These are phyloP conservation scores for Gymnoscelis rufifasciata DNA, from an alignment of 2,888 invertebrate species.

Conservation along the genomic window DNA sequence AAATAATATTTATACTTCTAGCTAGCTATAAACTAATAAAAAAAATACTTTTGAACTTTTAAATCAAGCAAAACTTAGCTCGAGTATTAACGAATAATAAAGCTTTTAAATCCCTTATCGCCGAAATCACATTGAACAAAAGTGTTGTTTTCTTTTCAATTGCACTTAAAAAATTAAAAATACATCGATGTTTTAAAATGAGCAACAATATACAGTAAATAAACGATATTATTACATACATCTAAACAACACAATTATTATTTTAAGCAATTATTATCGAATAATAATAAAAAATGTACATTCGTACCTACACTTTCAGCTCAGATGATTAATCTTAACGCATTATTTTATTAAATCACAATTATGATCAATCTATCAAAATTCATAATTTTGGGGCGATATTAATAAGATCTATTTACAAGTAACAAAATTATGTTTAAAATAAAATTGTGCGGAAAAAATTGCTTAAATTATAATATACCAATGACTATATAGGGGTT, in stretches of 20 bases:
- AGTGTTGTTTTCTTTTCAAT: conserved; percentile 36
- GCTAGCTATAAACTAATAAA: conserved; percentile 7
- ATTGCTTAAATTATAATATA: no score
- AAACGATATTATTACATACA: conserved; percentile 20
- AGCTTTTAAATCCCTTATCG: conserved; percentile 7
- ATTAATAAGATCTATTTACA: conserved; percentile 20
- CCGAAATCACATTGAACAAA: conserved; percentile 1
- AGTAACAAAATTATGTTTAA: conserved; percentile 15
- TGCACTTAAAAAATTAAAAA: conserved; percentile 39
- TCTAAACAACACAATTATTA: conserved; percentile 9
- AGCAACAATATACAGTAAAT: conserved; percentile 39
- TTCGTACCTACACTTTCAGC: conserved; percentile 43
- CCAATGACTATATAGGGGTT: no score
- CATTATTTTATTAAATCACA: conserved; percentile 46
- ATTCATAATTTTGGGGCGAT: conserved; percentile 20
- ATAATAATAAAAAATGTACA: conserved; percentile 32
- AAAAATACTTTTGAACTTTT: conserved; percentile 7
- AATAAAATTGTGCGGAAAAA: conserved; percentile 25
- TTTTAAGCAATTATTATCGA: conserved; percentile 28
- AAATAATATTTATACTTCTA: not conserved
- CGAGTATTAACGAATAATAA: conserved; percentile 16
- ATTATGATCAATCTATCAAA: conserved; percentile 36
- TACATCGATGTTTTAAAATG: conserved; percentile 68
- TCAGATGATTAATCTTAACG: conserved; percentile 31
- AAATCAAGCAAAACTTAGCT: conserved; percentile 1